Percentiles rank a stretch among this genome's conserved stretches.
These are phyloP conservation scores for Hypothenemus hampei DNA, from an alignment of 1,140 invertebrate species.

Conservation along the genomic window DNA sequence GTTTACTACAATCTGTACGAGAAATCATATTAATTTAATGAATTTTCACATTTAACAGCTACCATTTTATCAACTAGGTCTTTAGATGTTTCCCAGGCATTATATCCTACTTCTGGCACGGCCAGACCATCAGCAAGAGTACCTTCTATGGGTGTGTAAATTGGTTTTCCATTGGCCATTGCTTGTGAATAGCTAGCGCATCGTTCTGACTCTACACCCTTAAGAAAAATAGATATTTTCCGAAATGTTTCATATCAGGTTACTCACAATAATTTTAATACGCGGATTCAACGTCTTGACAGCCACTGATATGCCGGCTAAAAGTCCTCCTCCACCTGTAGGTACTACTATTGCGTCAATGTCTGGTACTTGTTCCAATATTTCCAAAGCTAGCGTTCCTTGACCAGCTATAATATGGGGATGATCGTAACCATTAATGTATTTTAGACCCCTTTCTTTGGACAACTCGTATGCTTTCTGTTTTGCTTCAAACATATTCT, in stretches of 20 bases:
- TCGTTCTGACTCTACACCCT: constrained; percentile 90
- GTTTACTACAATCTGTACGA: constrained; percentile 60
- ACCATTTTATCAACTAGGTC: constrained; percentile 80
- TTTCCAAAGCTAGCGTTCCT: constrained; percentile 88
- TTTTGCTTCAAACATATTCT: constrained; percentile 81
- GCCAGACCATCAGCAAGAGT: constrained; percentile 89
- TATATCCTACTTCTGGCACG: constrained; percentile 83
- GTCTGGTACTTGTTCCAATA: constrained; percentile 76
- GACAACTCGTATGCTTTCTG: constrained; percentile 68
- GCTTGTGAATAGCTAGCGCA: constrained; percentile 80
- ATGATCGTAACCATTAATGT: constrained; percentile 92
- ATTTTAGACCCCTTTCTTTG: constrained; percentile 65
- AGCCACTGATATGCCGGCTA: constrained; percentile 82
- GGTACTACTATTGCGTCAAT: constrained; percentile 77
- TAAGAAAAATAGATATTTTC: constrained; percentile 13
- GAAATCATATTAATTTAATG: background rate
- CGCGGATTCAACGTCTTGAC: constrained; percentile 79
- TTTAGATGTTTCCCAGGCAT: constrained; percentile 76
- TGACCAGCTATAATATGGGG: constrained; percentile 91
- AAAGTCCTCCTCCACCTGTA: constrained; percentile 83
- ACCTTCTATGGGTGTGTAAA: constrained; percentile 62
- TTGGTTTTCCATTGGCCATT: constrained; percentile 64
- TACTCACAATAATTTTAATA: constrained; percentile 66
- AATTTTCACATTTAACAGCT: constrained; percentile 5
- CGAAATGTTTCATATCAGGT: background rate